These are phyloP conservation scores for Lontra canadensis DNA, from an alignment of 2,113 vertebrate species.

Conservation along the genomic window DNA sequence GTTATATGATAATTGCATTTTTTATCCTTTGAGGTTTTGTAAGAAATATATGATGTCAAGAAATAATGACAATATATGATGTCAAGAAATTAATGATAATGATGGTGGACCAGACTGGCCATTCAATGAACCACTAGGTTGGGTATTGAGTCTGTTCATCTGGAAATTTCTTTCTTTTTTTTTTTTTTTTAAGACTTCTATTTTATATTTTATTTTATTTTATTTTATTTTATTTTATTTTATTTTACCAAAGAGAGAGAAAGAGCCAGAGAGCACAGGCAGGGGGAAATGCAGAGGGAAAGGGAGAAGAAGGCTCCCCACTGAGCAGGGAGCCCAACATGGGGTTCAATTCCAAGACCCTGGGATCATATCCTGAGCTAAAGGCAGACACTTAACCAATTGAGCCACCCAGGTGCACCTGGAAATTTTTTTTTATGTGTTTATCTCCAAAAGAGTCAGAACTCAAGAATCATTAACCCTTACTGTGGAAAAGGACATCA, in stretches of 20 bases:
- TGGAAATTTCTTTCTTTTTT: background rate
- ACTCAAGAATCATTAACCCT: background rate
- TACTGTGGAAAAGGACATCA: background rate
- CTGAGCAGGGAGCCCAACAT: too few species aligned
- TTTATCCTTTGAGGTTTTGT: background rate
- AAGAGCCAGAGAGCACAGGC: too few species aligned
- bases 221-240: too few species aligned
- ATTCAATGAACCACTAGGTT: background rate
- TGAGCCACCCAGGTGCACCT: background rate
- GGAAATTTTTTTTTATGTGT: background rate
- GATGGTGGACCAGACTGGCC: rapidly evolving
- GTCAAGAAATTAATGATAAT: background rate
- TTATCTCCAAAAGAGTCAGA: background rate
- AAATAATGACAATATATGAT: background rate
- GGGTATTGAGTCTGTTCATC: background rate
- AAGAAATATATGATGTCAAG: background rate
- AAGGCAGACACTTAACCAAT: too few species aligned
- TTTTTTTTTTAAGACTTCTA: background rate
- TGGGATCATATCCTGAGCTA: too few species aligned
- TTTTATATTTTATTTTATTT: too few species aligned
- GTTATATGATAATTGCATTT: background rate
- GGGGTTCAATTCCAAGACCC: too few species aligned
- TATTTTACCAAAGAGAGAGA: too few species aligned
- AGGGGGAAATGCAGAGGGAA: too few species aligned
- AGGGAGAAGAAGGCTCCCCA: too few species aligned